These are phyloP conservation scores for Drosophila equinoxialis DNA, from an alignment of 1,140 invertebrate species.

Conservation along the genomic window DNA sequence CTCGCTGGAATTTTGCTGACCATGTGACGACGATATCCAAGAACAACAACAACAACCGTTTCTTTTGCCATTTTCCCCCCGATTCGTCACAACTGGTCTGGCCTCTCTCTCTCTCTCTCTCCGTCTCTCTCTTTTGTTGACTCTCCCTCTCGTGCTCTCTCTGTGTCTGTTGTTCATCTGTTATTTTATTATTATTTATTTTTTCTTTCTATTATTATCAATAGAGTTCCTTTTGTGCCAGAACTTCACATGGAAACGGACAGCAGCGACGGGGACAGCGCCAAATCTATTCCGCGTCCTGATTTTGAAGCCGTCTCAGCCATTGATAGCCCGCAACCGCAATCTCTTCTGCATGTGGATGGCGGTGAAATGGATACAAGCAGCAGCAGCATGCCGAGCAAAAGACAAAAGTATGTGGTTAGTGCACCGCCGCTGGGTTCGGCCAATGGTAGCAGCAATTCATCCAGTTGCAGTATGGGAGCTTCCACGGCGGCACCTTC, in stretches of 20 bases:
- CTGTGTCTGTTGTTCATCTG: no score
- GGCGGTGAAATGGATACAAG: conserved; percentile 45
- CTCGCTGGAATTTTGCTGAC: not conserved
- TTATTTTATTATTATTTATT: not conserved
- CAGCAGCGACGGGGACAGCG: conserved; percentile 69
- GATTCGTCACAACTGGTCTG: conserved; percentile 5
- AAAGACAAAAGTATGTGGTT: conserved; percentile 67
- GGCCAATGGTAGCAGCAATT: conserved; percentile 54
- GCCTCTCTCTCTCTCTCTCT: not conserved
- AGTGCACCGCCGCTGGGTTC: conserved; percentile 58
- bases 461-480: conserved; percentile 51
- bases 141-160: no score
- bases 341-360: conserved; percentile 18
- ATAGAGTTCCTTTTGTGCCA: conserved; percentile 9
- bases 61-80: conserved; percentile 5
- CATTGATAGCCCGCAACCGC: conserved; percentile 65
- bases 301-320: conserved; percentile 70
- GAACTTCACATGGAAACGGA: conserved; percentile 56
- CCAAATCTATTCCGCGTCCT: conserved; percentile 72
- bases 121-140: no score
- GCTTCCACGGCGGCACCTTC: conserved; percentile 34
- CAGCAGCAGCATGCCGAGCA: conserved; percentile 32
- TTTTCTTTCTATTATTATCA: not conserved
- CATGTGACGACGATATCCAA: not conserved
- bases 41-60: conserved; percentile 3